Evolutionary conservation across 1,140 invertebrate species (phyloP), one percentile per base, ranked within the genome.

Genomic region (Limonius californicus): DNA sequence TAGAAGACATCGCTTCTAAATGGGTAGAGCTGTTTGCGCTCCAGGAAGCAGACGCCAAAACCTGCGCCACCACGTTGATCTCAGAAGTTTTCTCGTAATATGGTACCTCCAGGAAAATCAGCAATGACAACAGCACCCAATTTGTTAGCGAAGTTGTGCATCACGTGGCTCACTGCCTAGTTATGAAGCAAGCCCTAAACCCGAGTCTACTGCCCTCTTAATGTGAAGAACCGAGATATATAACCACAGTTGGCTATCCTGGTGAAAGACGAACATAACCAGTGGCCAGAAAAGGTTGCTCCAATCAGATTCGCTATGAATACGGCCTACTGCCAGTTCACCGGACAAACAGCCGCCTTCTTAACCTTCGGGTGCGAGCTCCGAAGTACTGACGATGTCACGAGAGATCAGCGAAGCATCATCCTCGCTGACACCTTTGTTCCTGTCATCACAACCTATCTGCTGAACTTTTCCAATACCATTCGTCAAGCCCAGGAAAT

Each of bases 151-250:
- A n/a, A n/a, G n/a, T n/a, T n/a, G n/a, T n/a, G n/a, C n/a, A n/a
- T n/a, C n/a, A n/a, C n/a, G n/a, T n/a, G n/a, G n/a, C n/a, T n/a
- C n/a, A n/a, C n/a, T n/a, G n/a, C n/a, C n/a, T n/a, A n/a, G n/a
- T n/a, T n/a, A n/a, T n/a, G n/a, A n/a, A n/a, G n/a, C n/a, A n/a
- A n/a, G n/a, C n/a, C n/a, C n/a, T n/a, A n/a, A n/a, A n/a, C n/a
- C n/a, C n/a, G n/a, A n/a, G n/a, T n/a, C n/a, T n/a, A n/a, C n/a
- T n/a, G n/a, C n/a, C n/a, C n/a, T n/a, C n/a, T n/a, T n/a, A n/a
- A n/a, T n/a, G n/a, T n/a, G n/a, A 71, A 72, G 2, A 80, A 80
- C 59, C 54, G 72, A 16, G 74, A 74, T 14, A 18, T 80, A 0
- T 77, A 79, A 54, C 65, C 66, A 0, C 73, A 73, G 65, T 63